These are phyloP conservation scores for Pseudonaja textilis DNA, from an alignment of 2,113 vertebrate genomes.

Conservation along the genomic window DNA sequence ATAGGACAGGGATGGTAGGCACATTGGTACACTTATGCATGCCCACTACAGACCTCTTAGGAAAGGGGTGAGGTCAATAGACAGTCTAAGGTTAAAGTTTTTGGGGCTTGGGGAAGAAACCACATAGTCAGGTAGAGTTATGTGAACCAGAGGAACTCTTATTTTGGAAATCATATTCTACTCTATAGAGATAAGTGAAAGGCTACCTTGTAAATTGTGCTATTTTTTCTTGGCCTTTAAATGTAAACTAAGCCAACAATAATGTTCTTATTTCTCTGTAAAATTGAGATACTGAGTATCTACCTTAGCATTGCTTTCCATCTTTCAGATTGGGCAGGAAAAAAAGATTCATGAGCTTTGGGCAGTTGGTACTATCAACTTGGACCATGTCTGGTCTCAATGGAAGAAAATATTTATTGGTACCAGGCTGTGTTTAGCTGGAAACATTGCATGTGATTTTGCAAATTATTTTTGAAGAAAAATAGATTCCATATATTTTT, in stretches of 20 bases:
- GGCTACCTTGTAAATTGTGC: not conserved
- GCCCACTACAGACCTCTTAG: too few species aligned
- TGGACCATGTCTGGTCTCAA: not conserved
- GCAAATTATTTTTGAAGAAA: not conserved
- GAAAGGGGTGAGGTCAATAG: too few species aligned
- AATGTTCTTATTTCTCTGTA: not conserved
- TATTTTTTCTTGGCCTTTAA: not conserved
- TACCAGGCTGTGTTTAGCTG: not conserved
- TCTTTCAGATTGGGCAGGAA: not conserved
- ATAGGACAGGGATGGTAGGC: too few species aligned
- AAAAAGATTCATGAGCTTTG: not conserved
- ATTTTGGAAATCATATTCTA: not conserved
- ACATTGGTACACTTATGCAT: too few species aligned
- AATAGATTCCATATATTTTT: not conserved
- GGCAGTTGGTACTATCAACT: not conserved
- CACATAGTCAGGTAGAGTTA: too few species aligned
- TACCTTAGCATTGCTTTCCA: not conserved
- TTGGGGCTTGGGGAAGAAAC: too few species aligned
- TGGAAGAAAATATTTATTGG: not conserved
- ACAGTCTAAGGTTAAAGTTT: too few species aligned
- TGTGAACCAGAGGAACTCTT: not conserved
- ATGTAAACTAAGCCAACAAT: not conserved
- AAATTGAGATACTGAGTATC: not conserved
- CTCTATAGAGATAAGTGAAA: not conserved
- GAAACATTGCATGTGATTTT: not conserved